Percentiles rank a stretch among this genome's conserved stretches.
Evolutionary conservation across 2,797 vertebrate species (phyloP).

Genomic region (Enteromius fasciolatus): DNA sequence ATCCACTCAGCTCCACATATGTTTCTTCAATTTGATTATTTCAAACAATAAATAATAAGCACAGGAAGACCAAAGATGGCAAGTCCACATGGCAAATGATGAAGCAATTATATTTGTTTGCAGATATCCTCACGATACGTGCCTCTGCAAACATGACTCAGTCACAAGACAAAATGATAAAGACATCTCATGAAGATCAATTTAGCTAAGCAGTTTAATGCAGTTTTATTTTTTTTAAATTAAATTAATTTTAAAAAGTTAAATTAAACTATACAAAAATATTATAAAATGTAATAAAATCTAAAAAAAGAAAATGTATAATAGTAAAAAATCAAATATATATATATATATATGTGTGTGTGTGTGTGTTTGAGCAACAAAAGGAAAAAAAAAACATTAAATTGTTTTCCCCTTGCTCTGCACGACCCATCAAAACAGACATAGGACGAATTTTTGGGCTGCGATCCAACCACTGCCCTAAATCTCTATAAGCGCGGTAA

Average conservation of each 20-base stretch:
- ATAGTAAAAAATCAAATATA: no score
- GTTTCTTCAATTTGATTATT: conserved; percentile 55
- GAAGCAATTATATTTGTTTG: conserved; percentile 57
- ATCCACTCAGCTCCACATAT: conserved; percentile 51
- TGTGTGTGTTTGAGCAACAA: neutral
- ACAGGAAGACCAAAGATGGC: conserved; percentile 47
- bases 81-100: conserved; percentile 40
- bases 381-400: neutral
- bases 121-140: conserved; percentile 52
- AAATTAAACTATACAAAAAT: no score
- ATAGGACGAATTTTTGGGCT: neutral
- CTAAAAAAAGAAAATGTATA: no score
- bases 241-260: no score
- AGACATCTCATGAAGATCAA: neutral
- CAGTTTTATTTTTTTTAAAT: no score
- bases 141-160: conserved; percentile 20
- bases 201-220: neutral
- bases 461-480: neutral
- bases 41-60: conserved; percentile 60
- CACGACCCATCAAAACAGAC: neutral
- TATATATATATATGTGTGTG: no score
- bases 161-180: conserved; percentile 35
- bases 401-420: no score
- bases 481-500: neutral
- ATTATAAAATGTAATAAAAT: neutral